Base-by-base conservation (phyloP, 1,140 invertebrate genomes). In the Brachionus asplanchnoidis region DNA sequence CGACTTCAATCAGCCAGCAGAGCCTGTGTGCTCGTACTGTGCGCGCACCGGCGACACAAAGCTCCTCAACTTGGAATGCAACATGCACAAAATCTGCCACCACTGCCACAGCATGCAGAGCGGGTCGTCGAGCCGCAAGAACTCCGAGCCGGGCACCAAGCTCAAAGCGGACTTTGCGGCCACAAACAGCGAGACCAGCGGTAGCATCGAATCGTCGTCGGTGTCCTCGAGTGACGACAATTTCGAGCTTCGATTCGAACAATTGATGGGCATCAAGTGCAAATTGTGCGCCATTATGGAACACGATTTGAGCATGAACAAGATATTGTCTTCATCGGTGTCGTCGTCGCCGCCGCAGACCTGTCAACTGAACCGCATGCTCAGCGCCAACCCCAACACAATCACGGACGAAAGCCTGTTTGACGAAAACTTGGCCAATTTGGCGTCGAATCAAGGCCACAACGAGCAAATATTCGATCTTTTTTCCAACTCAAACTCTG, bases 141-240 rank as follows among this genome's bases (percentile, higher is more conserved):
- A 82, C 44, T 82, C 79, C 12, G 79, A 82, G 20, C 36, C 53
- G 9, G 40, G 32, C 28, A 17, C 50, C n/a, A 82, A 60, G 0
- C 20, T 65, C 3, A 60, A 68, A 20, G 60, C 2, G 11, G 42
- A 65, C 32, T 26, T 65, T 65, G 1, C 26, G 14, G 50, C 23
- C 12, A 82, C 53, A 40, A 60, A 40, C 23, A 82, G 79, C 40
- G 65, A 68, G 23, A 42, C 50, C 28, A 80, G 50, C 20, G 65
- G 79, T 3, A 82, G 79, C 28, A 66, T 82, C n/a, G 79, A 82
- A 11, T 82, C 79, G 6, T 82, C 79, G 42, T 82, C 79, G 0
- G 50, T 82, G 7, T 82, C 79, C 2, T 82, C 79, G 2, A 65
- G 50, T 26, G 79, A 82, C 26, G 79, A 82, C 40, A 60, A 60